These are phyloP conservation scores for Chromis chromis DNA, from an alignment of 2,797 vertebrate genomes.

Conservation along the genomic window DNA sequence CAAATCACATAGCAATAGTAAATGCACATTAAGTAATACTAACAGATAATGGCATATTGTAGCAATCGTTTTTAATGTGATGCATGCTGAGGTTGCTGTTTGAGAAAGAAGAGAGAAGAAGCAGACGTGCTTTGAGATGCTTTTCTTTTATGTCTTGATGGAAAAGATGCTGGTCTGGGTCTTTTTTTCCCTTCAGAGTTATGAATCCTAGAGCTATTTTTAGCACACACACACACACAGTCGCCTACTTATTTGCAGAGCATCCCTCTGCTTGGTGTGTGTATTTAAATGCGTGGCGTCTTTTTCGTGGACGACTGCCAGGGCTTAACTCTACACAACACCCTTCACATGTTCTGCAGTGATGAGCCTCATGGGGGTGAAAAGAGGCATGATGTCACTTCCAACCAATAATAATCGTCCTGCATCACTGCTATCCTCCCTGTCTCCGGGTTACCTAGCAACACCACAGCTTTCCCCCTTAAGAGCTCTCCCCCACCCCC, in stretches of 20 bases:
- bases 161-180: conserved; percentile 21
- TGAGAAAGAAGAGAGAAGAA: conserved; percentile 26
- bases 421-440: conserved; percentile 83
- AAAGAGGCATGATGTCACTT: conserved; percentile 84
- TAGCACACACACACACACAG: conserved; percentile 38
- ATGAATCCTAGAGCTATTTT: conserved; percentile 63
- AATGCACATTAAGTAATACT: conserved; percentile 11
- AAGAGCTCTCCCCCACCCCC: conserved; percentile 62
- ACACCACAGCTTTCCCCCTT: conserved; percentile 79
- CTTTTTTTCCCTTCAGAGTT: conserved; percentile 27
- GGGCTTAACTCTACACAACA: conserved; percentile 72
- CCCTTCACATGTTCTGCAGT: conserved; percentile 81
- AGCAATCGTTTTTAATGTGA: conserved; percentile 7
- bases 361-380: conserved; percentile 74
- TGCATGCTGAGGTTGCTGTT: conserved; percentile 33
- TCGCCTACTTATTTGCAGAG: conserved; percentile 64
- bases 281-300: conserved; percentile 10
- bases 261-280: conserved; percentile 40
- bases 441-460: conserved; percentile 82
- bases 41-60: conserved; percentile 25
- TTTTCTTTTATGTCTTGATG: conserved; percentile 24
- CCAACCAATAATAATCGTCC: conserved; percentile 85
- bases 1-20: conserved; percentile 26
- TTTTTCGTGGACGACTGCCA: conserved; percentile 68
- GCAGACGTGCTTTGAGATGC: conserved; percentile 32